Conservation (phyloP, 2,113 vertebrate species). For the Ictalurus furcatus region DNA sequence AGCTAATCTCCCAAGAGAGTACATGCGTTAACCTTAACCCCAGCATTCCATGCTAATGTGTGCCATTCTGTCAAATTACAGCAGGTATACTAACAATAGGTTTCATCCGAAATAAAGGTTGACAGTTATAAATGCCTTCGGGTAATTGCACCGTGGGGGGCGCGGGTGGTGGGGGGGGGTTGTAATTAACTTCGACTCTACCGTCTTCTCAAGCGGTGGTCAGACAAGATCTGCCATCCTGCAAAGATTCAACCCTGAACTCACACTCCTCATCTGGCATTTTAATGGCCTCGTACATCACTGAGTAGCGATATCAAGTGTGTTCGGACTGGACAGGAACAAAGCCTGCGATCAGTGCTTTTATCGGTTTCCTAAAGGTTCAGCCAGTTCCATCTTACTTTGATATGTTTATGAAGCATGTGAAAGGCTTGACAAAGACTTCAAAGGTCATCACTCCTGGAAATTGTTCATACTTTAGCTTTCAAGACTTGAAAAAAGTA, state of each 20-base stretch:
- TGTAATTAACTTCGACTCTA: neutral
- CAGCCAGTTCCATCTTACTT: neutral
- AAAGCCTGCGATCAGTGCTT: neutral
- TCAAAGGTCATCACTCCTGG: neutral
- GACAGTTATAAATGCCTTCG: conserved; percentile 5
- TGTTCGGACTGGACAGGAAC: neutral
- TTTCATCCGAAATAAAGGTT: neutral
- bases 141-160: neutral
- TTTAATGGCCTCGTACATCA: conserved; percentile 22
- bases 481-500: neutral
- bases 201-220: neutral
- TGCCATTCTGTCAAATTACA: neutral
- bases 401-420: neutral
- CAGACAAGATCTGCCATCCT: neutral
- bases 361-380: neutral
- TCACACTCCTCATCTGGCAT: neutral
- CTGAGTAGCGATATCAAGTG: neutral
- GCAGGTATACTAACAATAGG: conserved; percentile 13
- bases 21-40: neutral
- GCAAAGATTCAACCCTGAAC: neutral
- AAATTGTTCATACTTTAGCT: too few relatives aligned
- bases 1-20: neutral
- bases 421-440: neutral
- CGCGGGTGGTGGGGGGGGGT: neutral
- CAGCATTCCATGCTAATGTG: neutral